These are phyloP conservation scores for Andrena cerasifolii DNA, from an alignment of 1,140 invertebrate genomes.

Conservation along the genomic window DNA sequence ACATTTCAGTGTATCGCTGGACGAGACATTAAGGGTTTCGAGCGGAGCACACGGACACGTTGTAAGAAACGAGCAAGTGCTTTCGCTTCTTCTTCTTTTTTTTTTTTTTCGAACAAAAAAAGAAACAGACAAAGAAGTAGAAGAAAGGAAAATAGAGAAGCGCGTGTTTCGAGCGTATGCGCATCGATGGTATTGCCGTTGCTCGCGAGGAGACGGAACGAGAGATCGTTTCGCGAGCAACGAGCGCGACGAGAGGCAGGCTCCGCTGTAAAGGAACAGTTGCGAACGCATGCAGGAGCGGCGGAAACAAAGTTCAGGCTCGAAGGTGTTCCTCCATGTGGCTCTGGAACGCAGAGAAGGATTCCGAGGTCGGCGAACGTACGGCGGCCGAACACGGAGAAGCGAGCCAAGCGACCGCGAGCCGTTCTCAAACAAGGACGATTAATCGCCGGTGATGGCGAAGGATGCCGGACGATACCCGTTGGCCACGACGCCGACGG, in stretches of 20 bases:
- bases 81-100: not conserved
- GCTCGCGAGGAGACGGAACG: not conserved
- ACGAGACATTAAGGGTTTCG: not conserved
- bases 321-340: not conserved
- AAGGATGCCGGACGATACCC: not conserved
- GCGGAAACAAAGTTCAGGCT: not conserved
- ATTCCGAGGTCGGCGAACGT: not conserved
- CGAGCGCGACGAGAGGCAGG: not conserved
- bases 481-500: not conserved
- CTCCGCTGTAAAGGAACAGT: not conserved
- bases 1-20: constrained; percentile 43
- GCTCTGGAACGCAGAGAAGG: not conserved
- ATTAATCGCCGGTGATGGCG: not conserved
- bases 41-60: not conserved
- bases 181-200: not conserved
- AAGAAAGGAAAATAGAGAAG: too few relatives aligned
- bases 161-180: too few relatives aligned
- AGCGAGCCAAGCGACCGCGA: too few relatives aligned
- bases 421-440: not conserved
- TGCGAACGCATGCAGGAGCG: not conserved
- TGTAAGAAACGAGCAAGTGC: not conserved
- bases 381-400: too few relatives aligned
- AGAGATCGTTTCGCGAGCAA: not conserved
- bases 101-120: not conserved
- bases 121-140: too few relatives aligned